Percentiles rank a stretch among this genome's conserved stretches.
Conservation (phyloP, 2,888 invertebrate species). For the Tenthredo distinguenda region DNA sequence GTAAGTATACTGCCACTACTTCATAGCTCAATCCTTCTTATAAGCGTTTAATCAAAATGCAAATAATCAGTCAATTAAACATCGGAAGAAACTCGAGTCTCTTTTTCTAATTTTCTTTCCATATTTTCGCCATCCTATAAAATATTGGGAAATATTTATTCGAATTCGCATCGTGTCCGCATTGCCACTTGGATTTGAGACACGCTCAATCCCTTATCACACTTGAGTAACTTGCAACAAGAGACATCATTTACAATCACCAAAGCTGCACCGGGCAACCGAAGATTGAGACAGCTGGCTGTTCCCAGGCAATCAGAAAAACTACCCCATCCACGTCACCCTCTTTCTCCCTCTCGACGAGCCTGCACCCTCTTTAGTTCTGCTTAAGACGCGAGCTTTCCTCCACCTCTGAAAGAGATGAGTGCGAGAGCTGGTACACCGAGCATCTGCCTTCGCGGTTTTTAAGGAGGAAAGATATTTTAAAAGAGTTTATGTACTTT, state of each 20-base stretch:
- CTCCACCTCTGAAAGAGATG: slow-evolving; percentile 63
- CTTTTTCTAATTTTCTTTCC: not conserved
- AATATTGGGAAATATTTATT: not conserved
- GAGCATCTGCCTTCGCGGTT: slow-evolving; percentile 69
- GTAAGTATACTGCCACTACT: not conserved
- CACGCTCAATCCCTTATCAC: slow-evolving; percentile 56
- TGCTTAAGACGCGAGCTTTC: slow-evolving; percentile 52
- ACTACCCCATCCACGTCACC: slow-evolving; percentile 63
- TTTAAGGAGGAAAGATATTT: slow-evolving; percentile 66
- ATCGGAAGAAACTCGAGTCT: not conserved
- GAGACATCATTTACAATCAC: slow-evolving; percentile 67
- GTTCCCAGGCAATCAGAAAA: slow-evolving; percentile 77
- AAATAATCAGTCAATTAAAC: not conserved
- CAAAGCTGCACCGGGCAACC: slow-evolving; percentile 57
- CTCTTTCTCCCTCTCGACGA: slow-evolving; percentile 51
- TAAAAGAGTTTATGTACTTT: slow-evolving; percentile 67
- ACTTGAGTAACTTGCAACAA: slow-evolving; percentile 66
- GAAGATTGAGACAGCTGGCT: slow-evolving; percentile 76
- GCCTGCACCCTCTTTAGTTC: slow-evolving; percentile 53
- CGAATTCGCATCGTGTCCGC: not conserved
- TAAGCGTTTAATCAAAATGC: not conserved
- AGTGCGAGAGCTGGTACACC: slow-evolving; percentile 50
- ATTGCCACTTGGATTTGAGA: slow-evolving; percentile 1
- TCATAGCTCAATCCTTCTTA: not conserved
- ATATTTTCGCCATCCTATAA: not conserved